Conservation (phyloP, 2,113 vertebrate species). For the Grammomys dolichurus region DNA sequence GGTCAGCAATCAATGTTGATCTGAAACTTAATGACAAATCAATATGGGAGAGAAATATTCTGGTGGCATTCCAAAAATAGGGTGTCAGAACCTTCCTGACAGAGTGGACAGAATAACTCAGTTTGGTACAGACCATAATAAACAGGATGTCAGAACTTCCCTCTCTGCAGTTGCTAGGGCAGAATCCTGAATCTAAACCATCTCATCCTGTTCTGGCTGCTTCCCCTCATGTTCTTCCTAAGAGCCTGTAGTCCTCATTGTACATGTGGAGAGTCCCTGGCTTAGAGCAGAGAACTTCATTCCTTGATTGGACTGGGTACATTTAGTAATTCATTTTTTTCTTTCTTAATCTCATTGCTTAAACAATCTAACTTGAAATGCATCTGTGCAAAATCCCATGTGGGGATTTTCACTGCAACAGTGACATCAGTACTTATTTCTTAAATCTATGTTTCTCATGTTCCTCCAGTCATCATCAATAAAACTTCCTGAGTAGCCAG, state of each 20-base stretch:
- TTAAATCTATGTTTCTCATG: neutral
- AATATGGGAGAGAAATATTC: conserved; percentile 3
- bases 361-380: neutral
- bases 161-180: fast-evolving
- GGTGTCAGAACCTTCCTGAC: neutral
- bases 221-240: neutral
- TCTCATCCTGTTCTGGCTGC: neutral
- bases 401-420: neutral
- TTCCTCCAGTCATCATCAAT: neutral
- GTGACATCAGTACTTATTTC: neutral
- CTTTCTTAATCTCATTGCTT: neutral
- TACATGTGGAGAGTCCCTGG: too few relatives aligned
- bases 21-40: neutral
- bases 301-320: neutral
- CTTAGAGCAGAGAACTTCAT: neutral
- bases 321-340: neutral
- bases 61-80: neutral
- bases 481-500: neutral
- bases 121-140: neutral
- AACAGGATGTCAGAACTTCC: neutral
- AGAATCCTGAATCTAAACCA: neutral
- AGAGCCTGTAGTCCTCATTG: neutral
- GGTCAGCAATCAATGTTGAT: neutral
- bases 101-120: neutral
- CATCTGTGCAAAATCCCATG: neutral